Evolutionary conservation across 2,888 invertebrate species (phyloP), one percentile per base, ranked within the genome.

Genomic region (Trissolcus japonicus): DNA sequence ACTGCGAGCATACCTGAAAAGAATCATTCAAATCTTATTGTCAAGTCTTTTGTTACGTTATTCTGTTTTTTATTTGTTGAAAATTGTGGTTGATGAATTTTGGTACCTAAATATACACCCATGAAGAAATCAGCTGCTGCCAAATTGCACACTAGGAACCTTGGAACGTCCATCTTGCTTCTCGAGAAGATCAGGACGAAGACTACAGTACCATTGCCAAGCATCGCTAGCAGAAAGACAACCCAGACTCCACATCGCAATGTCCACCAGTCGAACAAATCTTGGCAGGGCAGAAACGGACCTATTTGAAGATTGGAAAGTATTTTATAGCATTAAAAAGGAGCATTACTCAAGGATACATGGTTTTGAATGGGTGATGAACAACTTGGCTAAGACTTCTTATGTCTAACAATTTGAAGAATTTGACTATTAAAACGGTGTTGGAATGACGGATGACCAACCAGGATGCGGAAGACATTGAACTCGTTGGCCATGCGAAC

Each of bases 251-350:
- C 98, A 88, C 98, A 98, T 50, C 98, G 93, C 82, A 98, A 90
- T 4, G 97, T 97, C 98, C 98, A 98, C 98, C 98, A 98, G 87
- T 98, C 98, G 89, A 98, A 98, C 66, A 98, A 91, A 89, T 98
- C 98, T 86, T 96, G 95, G 89, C 98, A 98, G 4, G 98, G 98
- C 86, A 98, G 91, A 90, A 98, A 98, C 2, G 98, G 98, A 25
- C 96, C 96, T 94, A 89, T 19, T 43, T 43, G 25, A 61, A 63
- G 6, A 57, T 43, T n/a, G 11, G 11, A 14, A 14, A 46, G 7
- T 46, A 25, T 53, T 50, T 17, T 35, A 2, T 1, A 11, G 7
- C 7, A 11, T 11, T 35, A 11, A 11, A 6, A 7, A 35, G 9
- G 9, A 2, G 2, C 9, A 11, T 35, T 9, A 9, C 35, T 35